Percentiles rank a stretch among this genome's conserved stretches.
These are phyloP conservation scores for Drosophila glabriapex DNA, from an alignment of 2,888 invertebrate genomes.

Conservation along the genomic window DNA sequence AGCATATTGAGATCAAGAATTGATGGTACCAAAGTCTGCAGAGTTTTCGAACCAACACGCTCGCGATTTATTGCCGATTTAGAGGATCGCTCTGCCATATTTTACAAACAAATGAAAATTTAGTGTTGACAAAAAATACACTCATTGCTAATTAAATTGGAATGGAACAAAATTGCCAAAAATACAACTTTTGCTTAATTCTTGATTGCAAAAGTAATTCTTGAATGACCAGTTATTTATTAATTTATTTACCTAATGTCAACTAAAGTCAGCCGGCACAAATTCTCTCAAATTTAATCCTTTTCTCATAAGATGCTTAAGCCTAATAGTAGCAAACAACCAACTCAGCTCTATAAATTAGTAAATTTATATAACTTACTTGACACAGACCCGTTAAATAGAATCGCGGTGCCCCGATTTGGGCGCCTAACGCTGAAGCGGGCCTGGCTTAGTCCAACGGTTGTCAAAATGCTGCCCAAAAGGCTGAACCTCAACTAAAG, in stretches of 20 bases:
- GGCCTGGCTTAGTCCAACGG: slow-evolving; percentile 38
- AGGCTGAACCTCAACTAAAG: slow-evolving; percentile 61
- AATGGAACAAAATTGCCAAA: neutral
- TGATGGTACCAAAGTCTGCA: neutral
- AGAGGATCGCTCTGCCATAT: slow-evolving; percentile 18
- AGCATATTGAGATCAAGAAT: slow-evolving; percentile 31
- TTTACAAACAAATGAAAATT: slow-evolving; percentile 25
- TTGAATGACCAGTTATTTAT: neutral
- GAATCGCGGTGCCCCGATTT: slow-evolving; percentile 19
- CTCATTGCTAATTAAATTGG: slow-evolving; percentile 8
- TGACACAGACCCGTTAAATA: neutral
- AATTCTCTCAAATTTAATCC: neutral
- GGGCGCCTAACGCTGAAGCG: slow-evolving; percentile 14
- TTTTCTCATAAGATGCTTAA: neutral
- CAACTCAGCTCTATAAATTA: neutral
- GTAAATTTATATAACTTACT: neutral
- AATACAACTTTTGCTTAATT: neutral
- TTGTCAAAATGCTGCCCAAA: slow-evolving; percentile 58
- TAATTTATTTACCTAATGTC: neutral
- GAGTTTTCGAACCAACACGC: neutral
- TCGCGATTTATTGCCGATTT: neutral
- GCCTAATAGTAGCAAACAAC: neutral
- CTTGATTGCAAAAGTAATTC: neutral
- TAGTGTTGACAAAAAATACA: slow-evolving; percentile 39
- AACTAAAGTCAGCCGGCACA: neutral